A percentile compares a stretch with the other conserved stretches of the same genome.
These are phyloP conservation scores for Lacerta viridis DNA, from an alignment of 2,797 vertebrate genomes.

Conservation along the genomic window DNA sequence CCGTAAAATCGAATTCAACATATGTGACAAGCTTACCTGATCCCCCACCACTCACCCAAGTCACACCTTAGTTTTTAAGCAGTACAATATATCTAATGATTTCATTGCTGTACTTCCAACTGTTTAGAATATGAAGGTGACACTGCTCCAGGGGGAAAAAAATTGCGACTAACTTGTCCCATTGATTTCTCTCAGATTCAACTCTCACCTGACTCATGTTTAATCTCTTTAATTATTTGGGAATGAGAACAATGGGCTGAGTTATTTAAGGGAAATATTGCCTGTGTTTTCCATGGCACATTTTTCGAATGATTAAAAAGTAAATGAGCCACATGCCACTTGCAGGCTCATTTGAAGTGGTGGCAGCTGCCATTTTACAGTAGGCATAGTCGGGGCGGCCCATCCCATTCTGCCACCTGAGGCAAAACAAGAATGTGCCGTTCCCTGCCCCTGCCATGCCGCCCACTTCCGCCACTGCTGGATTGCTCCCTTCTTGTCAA, in stretches of 20 bases:
- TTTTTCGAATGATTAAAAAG: background rate
- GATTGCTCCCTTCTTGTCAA: too few species aligned
- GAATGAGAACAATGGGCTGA: background rate
- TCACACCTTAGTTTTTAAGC: slow-evolving; percentile 45
- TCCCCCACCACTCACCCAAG: too few species aligned
- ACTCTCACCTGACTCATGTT: background rate
- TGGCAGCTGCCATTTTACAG: background rate
- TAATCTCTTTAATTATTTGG: background rate
- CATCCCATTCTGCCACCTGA: too few species aligned
- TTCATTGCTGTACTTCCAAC: slow-evolving; percentile 27
- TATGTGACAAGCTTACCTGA: too few species aligned
- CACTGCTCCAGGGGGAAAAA: background rate
- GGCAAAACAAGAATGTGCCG: too few species aligned
- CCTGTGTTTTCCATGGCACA: background rate
- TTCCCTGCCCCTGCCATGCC: too few species aligned
- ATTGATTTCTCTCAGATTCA: background rate
- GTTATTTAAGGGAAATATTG: background rate
- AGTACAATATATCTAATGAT: background rate
- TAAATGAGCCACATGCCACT: background rate
- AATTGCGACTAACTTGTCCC: background rate
- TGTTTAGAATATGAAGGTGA: too few species aligned
- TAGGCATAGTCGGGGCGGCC: too few species aligned
- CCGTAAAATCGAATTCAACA: background rate
- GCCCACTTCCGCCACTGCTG: too few species aligned
- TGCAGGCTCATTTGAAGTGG: background rate